phyloP scores from a whole-genome alignment of 1,140 invertebrate species.

The Lutraria rhynchaena region DNA sequence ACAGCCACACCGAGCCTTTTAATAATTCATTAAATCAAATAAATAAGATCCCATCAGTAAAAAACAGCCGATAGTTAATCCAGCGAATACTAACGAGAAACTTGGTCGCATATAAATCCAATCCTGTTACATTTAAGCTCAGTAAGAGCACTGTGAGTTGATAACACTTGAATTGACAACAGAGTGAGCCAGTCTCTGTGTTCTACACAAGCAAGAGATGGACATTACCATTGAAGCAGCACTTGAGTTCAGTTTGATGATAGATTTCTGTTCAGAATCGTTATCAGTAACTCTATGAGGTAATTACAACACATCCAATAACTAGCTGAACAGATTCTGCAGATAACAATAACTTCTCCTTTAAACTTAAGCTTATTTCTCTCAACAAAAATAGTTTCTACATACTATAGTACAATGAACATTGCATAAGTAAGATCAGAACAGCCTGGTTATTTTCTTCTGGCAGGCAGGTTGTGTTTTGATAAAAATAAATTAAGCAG shows the following conservation, averaged over 20 bases:
- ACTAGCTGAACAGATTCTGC: not conserved
- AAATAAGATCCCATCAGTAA: conserved; percentile 16
- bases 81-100: conserved; percentile 19
- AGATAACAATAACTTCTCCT: too few relatives aligned
- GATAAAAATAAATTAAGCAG: conserved; percentile 29
- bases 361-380: too few relatives aligned
- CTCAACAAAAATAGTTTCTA: too few relatives aligned
- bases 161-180: too few relatives aligned
- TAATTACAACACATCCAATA: conserved; percentile 33
- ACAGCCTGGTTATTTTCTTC: too few relatives aligned
- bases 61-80: not conserved
- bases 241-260: not conserved
- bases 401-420: too few relatives aligned
- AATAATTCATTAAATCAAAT: conserved; percentile 47
- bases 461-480: conserved; percentile 43
- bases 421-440: too few relatives aligned
- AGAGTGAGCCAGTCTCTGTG: too few relatives aligned
- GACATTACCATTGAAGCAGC: conserved; percentile 4
- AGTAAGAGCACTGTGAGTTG: too few relatives aligned
- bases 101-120: conserved; percentile 7
- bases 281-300: conserved; percentile 30
- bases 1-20: conserved; percentile 3
- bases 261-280: not conserved
- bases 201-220: too few relatives aligned
- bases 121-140: too few relatives aligned